phyloP scores from a whole-genome alignment of 2,888 invertebrate genomes.

The Rotaria macrura region DNA sequence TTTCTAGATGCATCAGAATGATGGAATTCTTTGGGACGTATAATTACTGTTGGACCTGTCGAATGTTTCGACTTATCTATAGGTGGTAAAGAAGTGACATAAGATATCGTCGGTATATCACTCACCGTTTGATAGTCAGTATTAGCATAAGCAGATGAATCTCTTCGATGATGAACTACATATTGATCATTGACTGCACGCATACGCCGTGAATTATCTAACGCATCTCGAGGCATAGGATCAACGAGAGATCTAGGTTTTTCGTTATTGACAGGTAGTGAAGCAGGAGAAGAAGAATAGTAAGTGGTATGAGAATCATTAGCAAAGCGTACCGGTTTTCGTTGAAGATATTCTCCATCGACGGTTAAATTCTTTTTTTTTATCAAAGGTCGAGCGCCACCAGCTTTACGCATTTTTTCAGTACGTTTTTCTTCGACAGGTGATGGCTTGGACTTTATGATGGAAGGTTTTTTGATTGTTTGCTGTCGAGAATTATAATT shows the following conservation, averaged over 20 bases:
- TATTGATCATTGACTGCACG: not conserved
- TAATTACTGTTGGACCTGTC: too few species aligned
- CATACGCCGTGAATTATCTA: not conserved
- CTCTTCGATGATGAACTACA: not conserved
- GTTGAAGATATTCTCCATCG: not conserved
- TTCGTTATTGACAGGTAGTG: not conserved
- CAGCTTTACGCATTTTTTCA: not conserved
- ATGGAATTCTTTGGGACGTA: too few species aligned
- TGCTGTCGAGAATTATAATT: too few species aligned
- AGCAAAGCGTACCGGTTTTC: not conserved
- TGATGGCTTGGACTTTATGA: too few species aligned
- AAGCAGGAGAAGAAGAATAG: not conserved
- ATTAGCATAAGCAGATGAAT: not conserved
- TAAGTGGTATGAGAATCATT: not conserved
- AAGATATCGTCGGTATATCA: not conserved
- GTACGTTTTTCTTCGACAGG: too few species aligned
- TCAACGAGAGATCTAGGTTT: not conserved
- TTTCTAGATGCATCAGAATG: too few species aligned
- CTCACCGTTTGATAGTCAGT: not conserved
- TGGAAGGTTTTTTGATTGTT: too few species aligned
- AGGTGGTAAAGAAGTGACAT: too few species aligned
- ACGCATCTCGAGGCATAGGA: too few species aligned
- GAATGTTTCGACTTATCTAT: too few species aligned
- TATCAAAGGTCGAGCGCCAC: not conserved
- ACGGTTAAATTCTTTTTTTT: not conserved